Evolutionary conservation across 1,140 invertebrate species (phyloP).

Genomic region (Gryon sp.): DNA sequence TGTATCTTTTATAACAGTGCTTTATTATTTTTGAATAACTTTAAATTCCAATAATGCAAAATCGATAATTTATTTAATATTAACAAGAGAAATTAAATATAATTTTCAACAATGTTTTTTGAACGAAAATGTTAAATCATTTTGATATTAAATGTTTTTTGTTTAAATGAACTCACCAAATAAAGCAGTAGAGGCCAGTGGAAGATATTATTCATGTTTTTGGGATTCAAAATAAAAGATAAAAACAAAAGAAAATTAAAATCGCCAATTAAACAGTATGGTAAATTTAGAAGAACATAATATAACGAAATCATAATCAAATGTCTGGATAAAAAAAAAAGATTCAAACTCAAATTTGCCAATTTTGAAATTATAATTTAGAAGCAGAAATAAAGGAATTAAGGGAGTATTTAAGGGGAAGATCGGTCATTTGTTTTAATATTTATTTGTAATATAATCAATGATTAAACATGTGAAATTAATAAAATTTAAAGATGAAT

Average conservation of each 20-base stretch:
- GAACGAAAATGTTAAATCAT: not conserved
- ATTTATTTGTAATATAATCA: too few species aligned
- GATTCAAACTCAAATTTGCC: too few species aligned
- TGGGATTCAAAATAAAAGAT: slow-evolving; percentile 40
- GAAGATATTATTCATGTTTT: slow-evolving; percentile 41
- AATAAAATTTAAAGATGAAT: too few species aligned
- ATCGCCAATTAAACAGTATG: slow-evolving; percentile 10
- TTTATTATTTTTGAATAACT: too few species aligned
- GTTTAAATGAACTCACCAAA: slow-evolving; percentile 45
- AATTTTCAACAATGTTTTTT: too few species aligned
- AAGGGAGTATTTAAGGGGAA: slow-evolving; percentile 9
- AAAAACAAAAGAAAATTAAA: slow-evolving; percentile 53
- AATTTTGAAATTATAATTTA: too few species aligned
- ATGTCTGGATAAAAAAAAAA: not conserved
- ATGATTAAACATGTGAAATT: too few species aligned
- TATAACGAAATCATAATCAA: not conserved
- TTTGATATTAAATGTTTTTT: slow-evolving; percentile 10
- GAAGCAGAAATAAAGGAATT: too few species aligned
- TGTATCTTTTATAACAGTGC: too few species aligned
- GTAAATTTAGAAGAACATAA: not conserved
- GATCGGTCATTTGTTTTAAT: slow-evolving; percentile 11
- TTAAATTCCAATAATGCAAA: too few species aligned
- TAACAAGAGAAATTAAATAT: too few species aligned
- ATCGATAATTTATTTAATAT: not conserved
- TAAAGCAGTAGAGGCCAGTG: slow-evolving; percentile 43